Evolutionary conservation across 2,113 vertebrate genomes (phyloP).

Genomic region (Bothrops jararaca): DNA sequence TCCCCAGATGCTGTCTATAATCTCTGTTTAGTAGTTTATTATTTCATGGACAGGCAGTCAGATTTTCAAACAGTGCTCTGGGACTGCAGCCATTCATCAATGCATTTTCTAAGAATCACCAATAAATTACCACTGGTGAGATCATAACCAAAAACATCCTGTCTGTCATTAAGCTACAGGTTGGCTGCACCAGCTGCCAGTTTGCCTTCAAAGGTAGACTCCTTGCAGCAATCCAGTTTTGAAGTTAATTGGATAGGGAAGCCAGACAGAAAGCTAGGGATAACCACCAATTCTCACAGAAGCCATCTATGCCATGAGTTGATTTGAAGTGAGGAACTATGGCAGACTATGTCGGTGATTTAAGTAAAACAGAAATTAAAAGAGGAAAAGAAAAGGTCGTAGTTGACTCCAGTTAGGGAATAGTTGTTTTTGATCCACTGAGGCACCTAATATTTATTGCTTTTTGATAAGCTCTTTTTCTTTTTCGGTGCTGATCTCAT

Average conservation of each 20-base stretch:
- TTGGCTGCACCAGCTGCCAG: background rate
- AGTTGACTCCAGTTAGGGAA: background rate
- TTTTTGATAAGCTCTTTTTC: background rate
- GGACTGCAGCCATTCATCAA: background rate
- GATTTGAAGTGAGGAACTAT: background rate
- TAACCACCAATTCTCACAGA: background rate
- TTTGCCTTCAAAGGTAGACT: background rate
- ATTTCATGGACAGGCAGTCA: background rate
- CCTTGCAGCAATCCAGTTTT: background rate
- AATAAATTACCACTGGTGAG: background rate
- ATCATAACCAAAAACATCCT: background rate
- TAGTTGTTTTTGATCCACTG: background rate
- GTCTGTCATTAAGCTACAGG: background rate
- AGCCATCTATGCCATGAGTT: background rate
- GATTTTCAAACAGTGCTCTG: background rate
- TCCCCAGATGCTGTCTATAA: background rate
- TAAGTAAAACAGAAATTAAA: background rate
- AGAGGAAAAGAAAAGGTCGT: background rate
- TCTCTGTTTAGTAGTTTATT: background rate
- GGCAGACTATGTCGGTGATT: background rate
- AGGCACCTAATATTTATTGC: background rate
- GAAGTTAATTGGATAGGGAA: background rate
- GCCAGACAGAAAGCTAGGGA: background rate
- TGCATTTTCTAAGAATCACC: background rate
- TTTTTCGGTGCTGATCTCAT: background rate